Evolutionary conservation across 1,140 invertebrate genomes (phyloP).

Genomic region (Camponotus vicinus): DNA sequence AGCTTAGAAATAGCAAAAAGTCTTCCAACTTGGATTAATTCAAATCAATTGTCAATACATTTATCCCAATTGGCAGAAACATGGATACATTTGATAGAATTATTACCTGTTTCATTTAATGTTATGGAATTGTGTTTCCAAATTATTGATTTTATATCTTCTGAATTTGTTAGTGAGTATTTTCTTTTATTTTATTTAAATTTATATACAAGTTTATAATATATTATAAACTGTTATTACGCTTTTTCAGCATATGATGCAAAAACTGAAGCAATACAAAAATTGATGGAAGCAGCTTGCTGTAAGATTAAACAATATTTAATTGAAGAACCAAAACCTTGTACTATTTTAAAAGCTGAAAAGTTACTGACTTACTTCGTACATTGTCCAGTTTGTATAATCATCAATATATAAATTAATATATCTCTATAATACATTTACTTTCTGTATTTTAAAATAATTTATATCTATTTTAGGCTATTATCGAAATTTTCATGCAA

Average conservation of each 20-base stretch:
- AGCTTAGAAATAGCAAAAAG: conserved; percentile 73
- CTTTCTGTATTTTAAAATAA: conserved; percentile 27
- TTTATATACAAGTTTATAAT: conserved; percentile 19
- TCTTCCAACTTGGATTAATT: conserved; percentile 72
- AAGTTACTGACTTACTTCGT: conserved; percentile 76
- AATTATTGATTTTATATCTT: conserved; percentile 73
- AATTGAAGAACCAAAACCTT: conserved; percentile 72
- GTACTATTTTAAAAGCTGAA: conserved; percentile 60
- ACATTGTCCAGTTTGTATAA: conserved; percentile 74
- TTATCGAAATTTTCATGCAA: conserved; percentile 77
- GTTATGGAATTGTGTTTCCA: conserved; percentile 73
- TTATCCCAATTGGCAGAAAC: conserved; percentile 53
- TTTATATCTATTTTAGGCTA: conserved; percentile 73
- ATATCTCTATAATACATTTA: conserved; percentile 16
- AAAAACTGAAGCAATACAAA: neutral
- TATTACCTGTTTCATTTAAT: conserved; percentile 38
- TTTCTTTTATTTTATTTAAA: conserved; percentile 17
- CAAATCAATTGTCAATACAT: conserved; percentile 45
- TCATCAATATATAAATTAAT: conserved; percentile 36
- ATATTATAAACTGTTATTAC: conserved; percentile 25
- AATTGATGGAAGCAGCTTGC: conserved; percentile 72
- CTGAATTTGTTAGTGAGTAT: conserved; percentile 72
- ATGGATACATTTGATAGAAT: conserved; percentile 66
- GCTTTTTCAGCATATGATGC: conserved; percentile 16
- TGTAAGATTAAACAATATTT: conserved; percentile 78